Conservation (phyloP, 2,888 invertebrate species). For the Sarcophaga caerulescens region DNA sequence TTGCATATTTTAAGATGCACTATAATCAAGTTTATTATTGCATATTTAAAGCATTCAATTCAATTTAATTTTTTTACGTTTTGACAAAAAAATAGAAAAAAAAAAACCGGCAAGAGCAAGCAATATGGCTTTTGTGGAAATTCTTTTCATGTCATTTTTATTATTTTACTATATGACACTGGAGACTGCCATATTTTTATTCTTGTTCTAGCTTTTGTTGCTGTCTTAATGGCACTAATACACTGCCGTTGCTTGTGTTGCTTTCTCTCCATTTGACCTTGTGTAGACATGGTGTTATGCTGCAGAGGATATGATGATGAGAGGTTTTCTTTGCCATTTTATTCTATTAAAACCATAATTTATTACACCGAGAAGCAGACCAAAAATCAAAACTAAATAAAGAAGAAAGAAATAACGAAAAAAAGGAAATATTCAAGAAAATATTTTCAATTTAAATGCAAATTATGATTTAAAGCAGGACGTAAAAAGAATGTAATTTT, state of each 20-base stretch:
- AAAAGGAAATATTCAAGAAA: conserved; percentile 15
- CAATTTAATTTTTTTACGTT: neutral
- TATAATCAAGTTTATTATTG: neutral
- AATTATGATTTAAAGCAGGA: conserved; percentile 44
- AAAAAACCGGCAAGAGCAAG: neutral
- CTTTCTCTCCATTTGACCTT: conserved; percentile 35
- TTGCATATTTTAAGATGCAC: conserved; percentile 25
- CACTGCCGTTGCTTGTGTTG: neutral
- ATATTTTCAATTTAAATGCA: conserved; percentile 62
- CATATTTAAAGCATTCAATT: neutral
- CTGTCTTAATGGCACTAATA: neutral
- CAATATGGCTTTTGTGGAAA: neutral
- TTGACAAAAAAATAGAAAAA: neutral
- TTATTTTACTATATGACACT: conserved; percentile 2
- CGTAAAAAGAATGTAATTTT: neutral
- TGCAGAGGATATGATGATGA: neutral
- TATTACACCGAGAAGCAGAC: conserved; percentile 23
- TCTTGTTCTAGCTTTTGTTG: neutral
- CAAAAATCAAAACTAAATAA: neutral
- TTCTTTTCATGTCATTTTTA: neutral
- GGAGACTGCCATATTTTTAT: neutral
- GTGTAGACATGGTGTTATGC: neutral
- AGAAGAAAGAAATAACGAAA: neutral
- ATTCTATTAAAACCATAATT: conserved; percentile 47
- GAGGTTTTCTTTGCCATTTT: neutral